Evolutionary conservation across 2,888 invertebrate species (phyloP).

Genomic region (Idaea straminata): DNA sequence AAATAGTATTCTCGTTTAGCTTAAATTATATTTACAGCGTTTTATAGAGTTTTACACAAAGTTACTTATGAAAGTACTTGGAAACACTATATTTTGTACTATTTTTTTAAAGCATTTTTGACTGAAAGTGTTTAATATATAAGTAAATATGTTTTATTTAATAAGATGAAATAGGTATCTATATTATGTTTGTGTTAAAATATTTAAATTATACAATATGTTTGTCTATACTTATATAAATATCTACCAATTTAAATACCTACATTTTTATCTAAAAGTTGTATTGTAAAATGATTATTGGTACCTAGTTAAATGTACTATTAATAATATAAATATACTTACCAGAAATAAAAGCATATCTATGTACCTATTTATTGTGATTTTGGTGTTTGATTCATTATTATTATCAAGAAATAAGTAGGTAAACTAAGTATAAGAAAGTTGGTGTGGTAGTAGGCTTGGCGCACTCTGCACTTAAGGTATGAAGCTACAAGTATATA

Average conservation of each 20-base stretch:
- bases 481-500: too few species aligned
- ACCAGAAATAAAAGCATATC: background rate
- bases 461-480: too few species aligned
- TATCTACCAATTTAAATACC: background rate
- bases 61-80: constrained; percentile 20
- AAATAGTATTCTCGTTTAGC: constrained; percentile 9
- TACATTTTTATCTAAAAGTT: background rate
- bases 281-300: background rate
- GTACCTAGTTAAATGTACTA: background rate
- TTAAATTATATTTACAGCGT: constrained; percentile 22
- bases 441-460: too few species aligned
- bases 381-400: background rate
- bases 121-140: constrained; percentile 22
- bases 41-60: constrained; percentile 26
- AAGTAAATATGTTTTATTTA: constrained; percentile 1
- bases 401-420: background rate
- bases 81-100: constrained; percentile 10
- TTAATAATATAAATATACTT: background rate
- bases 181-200: constrained; percentile 5
- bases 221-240: background rate
- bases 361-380: background rate
- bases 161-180: background rate
- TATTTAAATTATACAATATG: background rate
- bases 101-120: constrained; percentile 10
- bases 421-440: background rate